Percentiles rank a stretch among this genome's conserved stretches.
Conservation (phyloP, 2,888 invertebrate species). For the Agriotes lineatus region DNA sequence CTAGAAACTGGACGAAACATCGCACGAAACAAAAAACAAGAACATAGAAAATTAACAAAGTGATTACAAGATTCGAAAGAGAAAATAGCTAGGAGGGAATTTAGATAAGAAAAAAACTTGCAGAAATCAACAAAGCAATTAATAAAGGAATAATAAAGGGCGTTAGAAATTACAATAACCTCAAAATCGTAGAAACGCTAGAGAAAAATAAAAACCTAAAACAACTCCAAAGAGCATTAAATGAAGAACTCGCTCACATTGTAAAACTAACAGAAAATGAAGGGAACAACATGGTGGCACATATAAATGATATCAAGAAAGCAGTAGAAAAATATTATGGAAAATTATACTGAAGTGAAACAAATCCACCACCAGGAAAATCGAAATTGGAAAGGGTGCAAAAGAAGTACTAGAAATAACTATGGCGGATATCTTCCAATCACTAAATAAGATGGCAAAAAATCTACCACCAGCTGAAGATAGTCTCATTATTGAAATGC, state of each 20-base stretch:
- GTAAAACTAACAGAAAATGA: not conserved
- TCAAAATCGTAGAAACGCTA: not conserved
- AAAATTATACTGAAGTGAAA: not conserved
- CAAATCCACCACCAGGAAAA: not conserved
- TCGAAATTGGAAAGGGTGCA: not conserved
- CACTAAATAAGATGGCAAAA: not conserved
- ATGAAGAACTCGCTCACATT: not conserved
- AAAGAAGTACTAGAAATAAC: slow-evolving; percentile 2
- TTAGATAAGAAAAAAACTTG: not conserved
- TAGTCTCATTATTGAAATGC: not conserved
- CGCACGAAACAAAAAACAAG: not conserved
- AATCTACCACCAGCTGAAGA: not conserved
- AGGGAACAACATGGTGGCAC: not conserved
- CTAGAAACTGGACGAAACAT: not conserved
- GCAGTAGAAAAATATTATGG: not conserved
- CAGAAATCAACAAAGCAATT: not conserved
- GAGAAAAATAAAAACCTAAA: not conserved
- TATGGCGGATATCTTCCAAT: not conserved
- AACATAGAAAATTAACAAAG: not conserved
- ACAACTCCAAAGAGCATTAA: not conserved
- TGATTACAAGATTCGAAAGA: too few species aligned
- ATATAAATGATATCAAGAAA: not conserved
- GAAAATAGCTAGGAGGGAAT: not conserved
- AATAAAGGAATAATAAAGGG: not conserved
- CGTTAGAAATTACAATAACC: not conserved